phyloP scores from a whole-genome alignment of 2,888 invertebrate species.

The Pollenia griseotomentosa region DNA sequence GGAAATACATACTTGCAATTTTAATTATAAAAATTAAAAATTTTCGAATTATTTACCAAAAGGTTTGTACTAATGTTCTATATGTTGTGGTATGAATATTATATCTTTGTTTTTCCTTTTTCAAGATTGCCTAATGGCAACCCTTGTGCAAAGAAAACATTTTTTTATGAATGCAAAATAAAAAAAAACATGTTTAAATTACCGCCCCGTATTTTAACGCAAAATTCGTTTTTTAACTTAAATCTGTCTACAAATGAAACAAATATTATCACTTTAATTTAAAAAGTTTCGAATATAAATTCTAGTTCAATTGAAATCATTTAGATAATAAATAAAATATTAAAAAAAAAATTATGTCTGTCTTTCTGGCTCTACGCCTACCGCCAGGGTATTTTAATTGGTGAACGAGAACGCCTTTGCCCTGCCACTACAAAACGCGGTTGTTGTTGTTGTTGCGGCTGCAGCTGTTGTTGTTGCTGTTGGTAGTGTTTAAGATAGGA shows the following conservation, averaged over 20 bases:
- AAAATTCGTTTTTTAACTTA: neutral
- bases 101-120: too few relatives aligned
- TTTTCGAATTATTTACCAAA: too few relatives aligned
- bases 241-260: too few relatives aligned
- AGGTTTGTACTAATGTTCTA: too few relatives aligned
- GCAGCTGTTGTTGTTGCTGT: slow-evolving; percentile 11
- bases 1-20: too few relatives aligned
- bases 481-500: slow-evolving; percentile 48
- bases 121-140: too few relatives aligned
- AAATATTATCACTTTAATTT: neutral
- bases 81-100: too few relatives aligned
- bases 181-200: neutral
- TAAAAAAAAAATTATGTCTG: neutral
- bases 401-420: slow-evolving; percentile 82
- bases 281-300: slow-evolving; percentile 7
- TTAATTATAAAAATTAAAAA: too few relatives aligned
- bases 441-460: slow-evolving; percentile 47
- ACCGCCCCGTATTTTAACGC: slow-evolving; percentile 36
- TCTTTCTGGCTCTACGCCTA: slow-evolving; percentile 75
- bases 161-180: neutral
- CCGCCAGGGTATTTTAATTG: slow-evolving; percentile 83
- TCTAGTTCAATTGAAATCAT: slow-evolving; percentile 27
- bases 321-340: slow-evolving; percentile 10
- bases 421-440: slow-evolving; percentile 68
- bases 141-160: too few relatives aligned